These are phyloP conservation scores for Micromussa lordhowensis DNA, from an alignment of 92 coral and sea anemone genomes.

Conservation along the genomic window DNA sequence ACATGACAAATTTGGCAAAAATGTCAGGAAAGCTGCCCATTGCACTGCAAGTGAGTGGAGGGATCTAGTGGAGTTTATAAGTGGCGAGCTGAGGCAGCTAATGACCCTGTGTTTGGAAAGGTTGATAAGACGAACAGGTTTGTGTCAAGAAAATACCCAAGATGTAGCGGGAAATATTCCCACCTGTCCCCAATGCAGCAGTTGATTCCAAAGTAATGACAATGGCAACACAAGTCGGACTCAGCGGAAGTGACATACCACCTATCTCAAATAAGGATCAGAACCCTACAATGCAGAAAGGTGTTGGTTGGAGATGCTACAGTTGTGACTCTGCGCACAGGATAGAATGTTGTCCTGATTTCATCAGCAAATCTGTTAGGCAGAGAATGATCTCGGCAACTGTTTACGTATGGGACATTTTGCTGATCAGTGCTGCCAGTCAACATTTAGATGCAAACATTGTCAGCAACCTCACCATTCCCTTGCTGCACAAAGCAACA, in stretches of 20 bases:
- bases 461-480: conserved; percentile 66
- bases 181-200: neutral
- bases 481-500: conserved; percentile 59
- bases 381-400: neutral
- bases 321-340: neutral
- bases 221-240: conserved; percentile 25
- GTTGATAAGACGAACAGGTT: conserved; percentile 28
- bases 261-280: conserved; percentile 22
- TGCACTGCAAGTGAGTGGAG: conserved; percentile 68
- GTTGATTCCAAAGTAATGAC: conserved; percentile 16
- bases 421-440: conserved; percentile 54
- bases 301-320: conserved; percentile 16
- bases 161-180: no score
- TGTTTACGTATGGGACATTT: no score
- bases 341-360: no score
- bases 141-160: neutral
- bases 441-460: conserved; percentile 47
- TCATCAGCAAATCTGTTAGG: no score
- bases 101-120: conserved; percentile 46
- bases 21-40: no score
- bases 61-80: conserved; percentile 64
- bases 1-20: no score
- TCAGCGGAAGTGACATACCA: conserved; percentile 29
- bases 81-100: conserved; percentile 54
- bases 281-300: conserved; percentile 3